Evolutionary conservation across 2,797 vertebrate genomes (phyloP).

Genomic region (Sibirionetta formosa): DNA sequence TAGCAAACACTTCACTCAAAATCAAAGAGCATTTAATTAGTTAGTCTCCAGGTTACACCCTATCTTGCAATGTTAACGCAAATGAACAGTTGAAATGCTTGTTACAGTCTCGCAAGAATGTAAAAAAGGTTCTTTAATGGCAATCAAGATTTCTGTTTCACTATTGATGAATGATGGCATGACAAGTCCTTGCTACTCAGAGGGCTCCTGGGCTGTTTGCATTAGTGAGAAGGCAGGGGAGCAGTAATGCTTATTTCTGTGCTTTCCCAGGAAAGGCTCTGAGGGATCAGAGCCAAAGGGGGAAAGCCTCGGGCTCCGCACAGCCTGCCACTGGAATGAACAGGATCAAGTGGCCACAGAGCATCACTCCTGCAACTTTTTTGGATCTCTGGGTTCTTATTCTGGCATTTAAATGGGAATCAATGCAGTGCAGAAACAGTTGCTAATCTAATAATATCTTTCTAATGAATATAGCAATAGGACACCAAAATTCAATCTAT

Average conservation of each 20-base stretch:
- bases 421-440: background rate
- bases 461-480: background rate
- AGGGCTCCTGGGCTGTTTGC: background rate
- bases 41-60: conserved; percentile 66
- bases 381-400: background rate
- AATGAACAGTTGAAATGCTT: conserved; percentile 61
- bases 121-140: background rate
- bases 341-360: background rate
- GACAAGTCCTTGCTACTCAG: conserved; percentile 11
- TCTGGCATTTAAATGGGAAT: background rate
- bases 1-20: conserved; percentile 76
- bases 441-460: background rate
- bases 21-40: conserved; percentile 80
- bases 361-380: background rate
- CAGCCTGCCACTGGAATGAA: rapidly evolving
- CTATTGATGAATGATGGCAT: conserved; percentile 14
- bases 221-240: background rate
- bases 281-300: too few species aligned
- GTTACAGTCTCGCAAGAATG: background rate
- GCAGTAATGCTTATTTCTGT: background rate
- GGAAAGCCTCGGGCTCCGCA: rapidly evolving
- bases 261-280: background rate
- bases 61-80: conserved; percentile 61
- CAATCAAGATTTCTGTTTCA: conserved; percentile 7
- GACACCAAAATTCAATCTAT: background rate